A percentile compares a stretch with the other conserved stretches of the same genome.
Conservation (phyloP, 2,888 invertebrate species). For the Calliscelio sp. region DNA sequence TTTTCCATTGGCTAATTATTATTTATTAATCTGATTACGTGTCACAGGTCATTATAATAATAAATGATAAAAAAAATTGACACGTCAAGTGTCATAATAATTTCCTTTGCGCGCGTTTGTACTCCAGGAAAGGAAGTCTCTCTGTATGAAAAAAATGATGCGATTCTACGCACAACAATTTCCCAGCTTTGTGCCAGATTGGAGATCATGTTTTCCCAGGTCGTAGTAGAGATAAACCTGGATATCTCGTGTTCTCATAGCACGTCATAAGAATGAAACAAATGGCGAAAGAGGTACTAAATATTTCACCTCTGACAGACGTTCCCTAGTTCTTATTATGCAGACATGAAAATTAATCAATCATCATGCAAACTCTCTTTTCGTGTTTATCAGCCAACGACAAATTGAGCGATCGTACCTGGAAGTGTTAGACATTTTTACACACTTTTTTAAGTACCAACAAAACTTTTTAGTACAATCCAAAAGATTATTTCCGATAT, state of each 20-base stretch:
- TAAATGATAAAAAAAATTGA: too few species aligned
- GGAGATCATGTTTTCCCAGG: constrained; percentile 70
- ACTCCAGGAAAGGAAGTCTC: constrained; percentile 41
- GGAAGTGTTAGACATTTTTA: too few species aligned
- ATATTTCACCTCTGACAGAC: constrained; percentile 69
- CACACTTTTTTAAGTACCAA: too few species aligned
- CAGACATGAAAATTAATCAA: constrained; percentile 63
- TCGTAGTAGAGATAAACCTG: constrained; percentile 60
- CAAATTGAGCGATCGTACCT: constrained; percentile 34
- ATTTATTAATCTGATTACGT: too few species aligned
- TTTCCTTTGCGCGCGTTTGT: constrained; percentile 24
- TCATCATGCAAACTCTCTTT: constrained; percentile 8
- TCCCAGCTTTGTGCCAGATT: constrained; percentile 70
- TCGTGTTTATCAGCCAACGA: constrained; percentile 39
- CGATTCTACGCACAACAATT: constrained; percentile 54
- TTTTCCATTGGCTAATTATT: too few species aligned
- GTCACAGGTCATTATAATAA: too few species aligned
- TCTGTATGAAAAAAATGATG: constrained; percentile 36
- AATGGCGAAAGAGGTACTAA: constrained; percentile 66
- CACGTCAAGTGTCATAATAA: constrained; percentile 13
- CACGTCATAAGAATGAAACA: constrained; percentile 65
- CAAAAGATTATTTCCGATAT: too few species aligned
- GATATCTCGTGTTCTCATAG: constrained; percentile 65
- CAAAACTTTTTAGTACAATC: too few species aligned
- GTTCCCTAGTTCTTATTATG: constrained; percentile 55